Evolutionary conservation across 2,797 vertebrate genomes (phyloP).

Genomic region (Chlorospingus flavigularis): DNA sequence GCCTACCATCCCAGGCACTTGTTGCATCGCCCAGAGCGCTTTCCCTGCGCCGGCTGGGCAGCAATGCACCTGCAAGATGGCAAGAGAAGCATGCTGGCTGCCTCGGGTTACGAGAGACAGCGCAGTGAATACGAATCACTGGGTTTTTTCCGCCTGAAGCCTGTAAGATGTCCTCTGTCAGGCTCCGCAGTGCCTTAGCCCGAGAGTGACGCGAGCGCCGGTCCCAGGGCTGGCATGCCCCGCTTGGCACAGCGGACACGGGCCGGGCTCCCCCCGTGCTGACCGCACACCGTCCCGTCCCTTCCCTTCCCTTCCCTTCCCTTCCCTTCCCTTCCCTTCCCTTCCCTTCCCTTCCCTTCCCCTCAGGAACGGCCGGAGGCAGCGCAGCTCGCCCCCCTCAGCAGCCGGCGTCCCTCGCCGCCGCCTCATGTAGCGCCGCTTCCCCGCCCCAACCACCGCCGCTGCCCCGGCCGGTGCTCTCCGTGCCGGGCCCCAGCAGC

Average conservation of each 20-base stretch:
- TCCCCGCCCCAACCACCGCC: not conserved
- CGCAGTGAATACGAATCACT: not conserved
- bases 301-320: too few species aligned
- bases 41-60: not conserved
- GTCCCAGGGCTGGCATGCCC: accelerated
- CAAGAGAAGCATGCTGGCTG: accelerated
- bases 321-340: too few species aligned
- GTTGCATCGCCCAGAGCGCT: not conserved
- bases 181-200: not conserved
- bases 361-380: accelerated
- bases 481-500: accelerated
- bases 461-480: too few species aligned
- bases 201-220: not conserved
- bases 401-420: too few species aligned
- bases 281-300: not conserved
- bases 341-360: too few species aligned
- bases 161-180: not conserved
- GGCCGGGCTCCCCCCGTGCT: not conserved
- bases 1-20: not conserved
- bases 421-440: accelerated
- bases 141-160: not conserved
- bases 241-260: accelerated
- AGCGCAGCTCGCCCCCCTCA: not conserved
- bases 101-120: not conserved
- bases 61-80: not conserved